These are phyloP conservation scores for Poeciliopsis prolifica DNA, from an alignment of 2,113 vertebrate species.

Conservation along the genomic window DNA sequence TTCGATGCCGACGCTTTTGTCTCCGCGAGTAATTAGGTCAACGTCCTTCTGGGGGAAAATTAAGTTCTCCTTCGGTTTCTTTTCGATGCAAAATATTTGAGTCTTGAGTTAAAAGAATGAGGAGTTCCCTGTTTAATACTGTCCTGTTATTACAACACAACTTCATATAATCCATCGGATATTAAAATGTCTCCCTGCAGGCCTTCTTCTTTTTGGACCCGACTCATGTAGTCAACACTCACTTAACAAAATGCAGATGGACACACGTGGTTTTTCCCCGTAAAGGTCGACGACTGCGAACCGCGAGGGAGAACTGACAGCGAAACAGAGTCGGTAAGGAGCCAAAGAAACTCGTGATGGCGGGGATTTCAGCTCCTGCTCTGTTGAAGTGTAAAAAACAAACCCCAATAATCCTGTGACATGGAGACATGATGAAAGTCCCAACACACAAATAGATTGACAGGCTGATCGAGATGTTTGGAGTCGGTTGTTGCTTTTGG, in stretches of 20 bases:
- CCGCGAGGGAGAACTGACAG: constrained; percentile 20
- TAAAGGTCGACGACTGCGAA: not conserved
- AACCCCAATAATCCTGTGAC: constrained; percentile 68
- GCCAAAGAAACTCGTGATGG: constrained; percentile 21
- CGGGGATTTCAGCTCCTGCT: constrained; percentile 38
- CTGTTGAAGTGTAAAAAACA: constrained; percentile 48
- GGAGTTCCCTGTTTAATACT: not conserved
- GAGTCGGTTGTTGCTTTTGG: constrained; percentile 49
- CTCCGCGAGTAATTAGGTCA: constrained; percentile 65
- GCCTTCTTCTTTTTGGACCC: not conserved
- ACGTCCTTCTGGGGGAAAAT: constrained; percentile 46
- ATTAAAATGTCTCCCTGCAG: not conserved
- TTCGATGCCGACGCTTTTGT: constrained; percentile 66
- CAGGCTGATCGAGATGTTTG: constrained; percentile 55
- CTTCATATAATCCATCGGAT: not conserved
- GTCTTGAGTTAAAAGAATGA: not conserved
- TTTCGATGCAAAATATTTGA: constrained; percentile 34
- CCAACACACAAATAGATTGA: constrained; percentile 60
- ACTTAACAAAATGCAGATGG: constrained; percentile 2
- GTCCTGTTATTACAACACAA: not conserved
- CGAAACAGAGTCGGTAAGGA: constrained; percentile 12
- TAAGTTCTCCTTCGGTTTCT: constrained; percentile 45
- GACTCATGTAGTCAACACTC: not conserved
- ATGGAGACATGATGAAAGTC: constrained; percentile 64
- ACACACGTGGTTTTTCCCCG: not conserved